Base-by-base conservation (phyloP, 2,888 invertebrate species). In the Parapristionchus giblindavisi region DNA sequence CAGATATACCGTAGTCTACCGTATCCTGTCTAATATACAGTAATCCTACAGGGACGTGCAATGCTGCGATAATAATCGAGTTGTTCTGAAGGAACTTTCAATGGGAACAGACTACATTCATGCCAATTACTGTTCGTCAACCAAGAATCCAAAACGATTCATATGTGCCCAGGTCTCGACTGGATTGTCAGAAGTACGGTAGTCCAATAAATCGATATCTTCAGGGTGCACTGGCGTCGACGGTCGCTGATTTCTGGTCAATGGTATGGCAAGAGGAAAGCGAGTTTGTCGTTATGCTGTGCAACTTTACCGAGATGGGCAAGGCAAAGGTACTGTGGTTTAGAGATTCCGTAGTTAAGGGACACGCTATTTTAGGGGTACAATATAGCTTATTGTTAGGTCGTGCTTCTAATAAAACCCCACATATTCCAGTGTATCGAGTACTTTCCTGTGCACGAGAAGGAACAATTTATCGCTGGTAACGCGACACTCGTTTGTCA, bases 211-310 rank as follows among this genome's bases (percentile, higher is more conserved):
- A 43, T 14, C 29, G 29, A 52, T 27, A n/a, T 34, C 6, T 52
- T 21, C 51, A 68, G 68, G 68, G 68, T 29, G 51, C 68, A 24
- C 51, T 68, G 2, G 36, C 51, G 14, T 38, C 68, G 4, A 68
- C 68, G 21, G 38, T 52, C 68, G 52, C 36, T 38, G 68, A 68
- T 36, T 68, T 68, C 24, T 68, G 68, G 68, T n/a, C 24, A 11
- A 68, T 68, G 68, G 52, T 68, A 24, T 68, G 52, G 51, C 68
- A 68, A 17, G 68, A 68, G 68, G 52, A 38, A 34, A 52, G 36
- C 24, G 68, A 68, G n/a, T 68, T 68, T 38, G 52, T 68, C 68
- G 68, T 68, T 6, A 68, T 68, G 68, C 52, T 68, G n/a, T 68
- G 68, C 36, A 68, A 52, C 14, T 52, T 68, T 52, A 68, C 43